Evolutionary conservation across 1,140 invertebrate genomes (phyloP).

Genomic region (Episyrphus balteatus): DNA sequence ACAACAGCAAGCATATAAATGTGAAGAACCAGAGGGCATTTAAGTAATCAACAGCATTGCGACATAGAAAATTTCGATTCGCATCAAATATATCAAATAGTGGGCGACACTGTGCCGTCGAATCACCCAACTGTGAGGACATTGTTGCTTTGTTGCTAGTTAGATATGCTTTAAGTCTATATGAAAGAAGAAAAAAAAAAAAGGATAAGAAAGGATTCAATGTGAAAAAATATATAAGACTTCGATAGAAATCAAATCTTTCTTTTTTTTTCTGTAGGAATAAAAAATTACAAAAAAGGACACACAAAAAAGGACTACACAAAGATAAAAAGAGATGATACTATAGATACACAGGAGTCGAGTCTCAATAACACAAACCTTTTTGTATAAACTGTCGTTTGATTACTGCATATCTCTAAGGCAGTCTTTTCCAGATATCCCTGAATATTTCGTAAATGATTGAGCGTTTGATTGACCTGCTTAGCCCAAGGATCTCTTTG

Average conservation of each 20-base stretch:
- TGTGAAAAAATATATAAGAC: slow-evolving; percentile 6
- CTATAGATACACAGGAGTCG: too few species aligned
- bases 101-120: slow-evolving; percentile 56
- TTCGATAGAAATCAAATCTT: not conserved
- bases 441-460: slow-evolving; percentile 60
- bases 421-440: slow-evolving; percentile 63
- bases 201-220: not conserved
- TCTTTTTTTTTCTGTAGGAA: not conserved
- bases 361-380: slow-evolving; percentile 35
- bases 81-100: slow-evolving; percentile 59
- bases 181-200: slow-evolving; percentile 17
- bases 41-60: slow-evolving; percentile 58
- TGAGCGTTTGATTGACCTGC: slow-evolving; percentile 55
- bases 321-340: too few species aligned
- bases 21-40: slow-evolving; percentile 49
- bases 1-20: slow-evolving; percentile 33
- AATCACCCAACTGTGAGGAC: slow-evolving; percentile 45
- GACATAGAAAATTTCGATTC: slow-evolving; percentile 51
- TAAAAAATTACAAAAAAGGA: not conserved
- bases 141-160: slow-evolving; percentile 56
- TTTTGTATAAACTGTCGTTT: slow-evolving; percentile 28
- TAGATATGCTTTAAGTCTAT: slow-evolving; percentile 51
- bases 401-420: slow-evolving; percentile 51
- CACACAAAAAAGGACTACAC: too few species aligned
- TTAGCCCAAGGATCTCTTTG: slow-evolving; percentile 49